Conservation (phyloP, 2,888 invertebrate species). For the Nezara viridula region DNA sequence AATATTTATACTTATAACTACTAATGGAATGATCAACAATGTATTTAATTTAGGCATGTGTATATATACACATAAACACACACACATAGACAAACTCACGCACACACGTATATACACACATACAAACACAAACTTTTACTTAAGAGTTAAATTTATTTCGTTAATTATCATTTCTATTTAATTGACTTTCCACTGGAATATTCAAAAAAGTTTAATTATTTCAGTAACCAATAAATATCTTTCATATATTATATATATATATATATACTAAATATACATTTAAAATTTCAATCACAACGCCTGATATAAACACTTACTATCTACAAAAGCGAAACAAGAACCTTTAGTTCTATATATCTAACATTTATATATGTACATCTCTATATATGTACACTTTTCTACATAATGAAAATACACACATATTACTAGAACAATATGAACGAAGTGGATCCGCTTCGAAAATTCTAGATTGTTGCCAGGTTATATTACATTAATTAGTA, state of each 20-base stretch:
- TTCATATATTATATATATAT: no score
- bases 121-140: background rate
- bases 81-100: background rate
- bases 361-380: constrained; percentile 38
- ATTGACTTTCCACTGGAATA: constrained; percentile 48
- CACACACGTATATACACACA: background rate
- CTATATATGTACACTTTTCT: constrained; percentile 41
- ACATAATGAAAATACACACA: constrained; percentile 45
- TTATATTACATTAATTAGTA: constrained; percentile 26
- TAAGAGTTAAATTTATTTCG: constrained; percentile 23
- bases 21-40: constrained; percentile 41
- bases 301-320: constrained; percentile 56
- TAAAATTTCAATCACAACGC: constrained; percentile 51
- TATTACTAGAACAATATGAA: background rate
- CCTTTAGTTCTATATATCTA: background rate
- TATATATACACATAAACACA: background rate
- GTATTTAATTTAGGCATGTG: background rate
- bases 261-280: constrained; percentile 47
- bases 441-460: background rate
- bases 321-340: constrained; percentile 44
- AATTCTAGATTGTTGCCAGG: constrained; percentile 44
- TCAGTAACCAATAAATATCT: constrained; percentile 40
- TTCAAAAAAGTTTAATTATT: background rate
- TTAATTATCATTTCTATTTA: constrained; percentile 46
- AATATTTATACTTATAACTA: background rate